Base-by-base conservation (phyloP, 2,113 vertebrate species). In the Morone chrysops region DNA sequence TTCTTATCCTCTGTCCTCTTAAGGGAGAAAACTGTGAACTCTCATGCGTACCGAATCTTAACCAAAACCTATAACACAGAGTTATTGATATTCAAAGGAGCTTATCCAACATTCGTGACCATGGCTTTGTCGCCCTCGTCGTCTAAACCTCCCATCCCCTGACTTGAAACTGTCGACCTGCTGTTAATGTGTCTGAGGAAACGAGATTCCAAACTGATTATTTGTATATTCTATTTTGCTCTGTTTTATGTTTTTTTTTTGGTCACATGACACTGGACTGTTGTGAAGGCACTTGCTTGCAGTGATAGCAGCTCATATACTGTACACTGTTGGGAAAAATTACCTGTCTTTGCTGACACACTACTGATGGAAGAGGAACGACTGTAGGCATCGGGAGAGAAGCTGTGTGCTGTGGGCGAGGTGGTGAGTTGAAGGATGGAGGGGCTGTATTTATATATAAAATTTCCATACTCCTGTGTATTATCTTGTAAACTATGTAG, bases 11-110 rank as follows among this genome's bases (percentile, higher is more conserved):
- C 51, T 59, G 84, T 92, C 86, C 87, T 87, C 80, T 86, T 77
- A 91, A 89, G 88, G 88, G 90, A 92, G 90, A 92, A 91, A 90
- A 94, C 92, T 93, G 93, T 94, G 93, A 93, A 87, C 80, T 80
- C 43, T 90, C 80, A 66, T 88, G 77, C 77, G 77, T 73, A 84
- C 51, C 25, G 67, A 92, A 80, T 60, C 66, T 54, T 80, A 85
- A 91, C 86, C 87, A 90, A 89, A 90, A 87, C 83, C 72, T 83
- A 74, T 53, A 83, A 85, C 56, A 63, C 75, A 2, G 59, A 88
- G 54, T 85, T 73, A 70, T 51, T 59, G 54, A 89, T 63, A 82
- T 48, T 83, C 22, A 77, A 76, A 84, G 75, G 69, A 90, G 79
- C 68, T 75, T 83, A 61, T 84, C 67, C 68, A 81, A 65, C 65